phyloP scores from a whole-genome alignment of 2,797 vertebrate species.

The Centroberyx gerrardi region DNA sequence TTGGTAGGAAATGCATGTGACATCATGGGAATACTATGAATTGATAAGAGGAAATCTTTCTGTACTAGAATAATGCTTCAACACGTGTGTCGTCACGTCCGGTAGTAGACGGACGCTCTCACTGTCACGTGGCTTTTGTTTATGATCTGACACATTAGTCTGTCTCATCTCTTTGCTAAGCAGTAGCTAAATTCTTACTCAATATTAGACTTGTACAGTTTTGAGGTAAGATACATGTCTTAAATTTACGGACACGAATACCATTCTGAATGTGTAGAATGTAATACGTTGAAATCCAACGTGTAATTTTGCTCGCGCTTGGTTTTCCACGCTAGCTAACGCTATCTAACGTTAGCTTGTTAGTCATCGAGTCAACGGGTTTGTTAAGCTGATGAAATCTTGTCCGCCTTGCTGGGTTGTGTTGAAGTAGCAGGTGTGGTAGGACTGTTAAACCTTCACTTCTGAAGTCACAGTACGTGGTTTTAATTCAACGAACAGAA shows the following conservation, averaged over 20 bases:
- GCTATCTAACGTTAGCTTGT: not conserved
- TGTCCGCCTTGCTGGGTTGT: no score
- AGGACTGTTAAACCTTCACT: no score
- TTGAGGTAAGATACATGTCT: constrained; percentile 17
- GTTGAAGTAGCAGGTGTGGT: no score
- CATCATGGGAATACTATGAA: no score
- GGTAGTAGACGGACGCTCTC: not conserved
- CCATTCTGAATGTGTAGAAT: not conserved
- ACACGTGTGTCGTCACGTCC: not conserved
- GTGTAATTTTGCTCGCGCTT: not conserved
- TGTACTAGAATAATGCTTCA: no score
- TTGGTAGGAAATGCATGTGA: no score
- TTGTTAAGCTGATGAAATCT: no score
- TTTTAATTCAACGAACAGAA: no score
- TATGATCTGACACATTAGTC: not conserved
- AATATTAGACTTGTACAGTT: not conserved
- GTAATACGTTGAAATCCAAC: not conserved
- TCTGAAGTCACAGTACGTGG: no score
- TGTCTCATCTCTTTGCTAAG: not conserved
- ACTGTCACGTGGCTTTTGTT: not conserved
- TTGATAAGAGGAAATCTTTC: no score
- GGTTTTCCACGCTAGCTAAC: not conserved
- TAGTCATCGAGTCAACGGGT: no score
- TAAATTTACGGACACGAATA: not conserved
- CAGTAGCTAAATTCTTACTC: not conserved